A percentile compares a stretch with the other conserved stretches of the same genome.
phyloP scores from a whole-genome alignment of 1,140 invertebrate genomes.

The Rhopalosiphum padi region DNA sequence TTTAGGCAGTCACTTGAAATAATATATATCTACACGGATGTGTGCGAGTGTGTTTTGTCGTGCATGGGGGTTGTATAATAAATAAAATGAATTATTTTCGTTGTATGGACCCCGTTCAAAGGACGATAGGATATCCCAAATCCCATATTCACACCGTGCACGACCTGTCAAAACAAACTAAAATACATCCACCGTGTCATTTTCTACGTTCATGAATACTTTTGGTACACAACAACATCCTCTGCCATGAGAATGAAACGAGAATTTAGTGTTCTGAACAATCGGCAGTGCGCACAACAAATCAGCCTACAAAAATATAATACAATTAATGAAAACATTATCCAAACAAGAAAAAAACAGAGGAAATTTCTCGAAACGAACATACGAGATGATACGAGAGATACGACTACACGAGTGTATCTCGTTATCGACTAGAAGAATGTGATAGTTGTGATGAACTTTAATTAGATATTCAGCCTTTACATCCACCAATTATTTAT shows the following conservation, averaged over 20 bases:
- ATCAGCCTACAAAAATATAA: not conserved
- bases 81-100: conserved; percentile 48
- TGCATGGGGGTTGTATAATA: not conserved
- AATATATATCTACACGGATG: not conserved
- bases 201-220: conserved; percentile 16
- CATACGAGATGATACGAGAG: too few relatives aligned
- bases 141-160: not conserved
- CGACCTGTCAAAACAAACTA: conserved; percentile 53
- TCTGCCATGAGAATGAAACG: not conserved
- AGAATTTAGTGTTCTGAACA: not conserved
- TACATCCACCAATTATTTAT: too few relatives aligned
- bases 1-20: conserved; percentile 39
- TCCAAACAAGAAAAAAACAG: not conserved
- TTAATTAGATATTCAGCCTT: not conserved
- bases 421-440: not conserved
- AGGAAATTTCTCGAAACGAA: not conserved
- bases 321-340: not conserved
- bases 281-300: not conserved
- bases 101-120: conserved; percentile 8
- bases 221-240: conserved; percentile 28
- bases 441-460: not conserved
- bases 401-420: too few relatives aligned
- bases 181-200: not conserved
- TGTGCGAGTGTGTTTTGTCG: conserved; percentile 10
- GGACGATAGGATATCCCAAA: conserved; percentile 27